phyloP scores from a whole-genome alignment of 2,888 invertebrate genomes.

The Hermodice carunculata region DNA sequence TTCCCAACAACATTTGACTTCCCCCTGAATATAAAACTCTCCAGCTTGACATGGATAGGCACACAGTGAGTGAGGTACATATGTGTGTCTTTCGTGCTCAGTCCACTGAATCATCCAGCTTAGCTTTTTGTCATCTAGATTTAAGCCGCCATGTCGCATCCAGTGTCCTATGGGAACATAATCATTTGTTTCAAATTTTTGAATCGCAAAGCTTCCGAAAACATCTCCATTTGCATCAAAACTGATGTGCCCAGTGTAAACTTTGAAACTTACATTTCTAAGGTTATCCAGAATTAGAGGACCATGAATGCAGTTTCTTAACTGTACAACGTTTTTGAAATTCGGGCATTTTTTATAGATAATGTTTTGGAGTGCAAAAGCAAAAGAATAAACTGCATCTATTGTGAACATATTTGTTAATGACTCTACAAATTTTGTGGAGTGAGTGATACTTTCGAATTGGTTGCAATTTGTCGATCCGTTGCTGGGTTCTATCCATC shows the following conservation, averaged over 20 bases:
- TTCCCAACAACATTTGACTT: slow-evolving; percentile 45
- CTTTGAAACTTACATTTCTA: slow-evolving; percentile 44
- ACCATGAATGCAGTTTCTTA: slow-evolving; percentile 41
- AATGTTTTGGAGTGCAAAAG: slow-evolving; percentile 45
- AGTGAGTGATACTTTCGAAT: too few relatives aligned
- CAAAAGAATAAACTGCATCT: slow-evolving; percentile 51
- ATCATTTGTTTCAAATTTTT: slow-evolving; percentile 37
- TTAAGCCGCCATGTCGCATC: neutral
- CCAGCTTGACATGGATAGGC: slow-evolving; percentile 39
- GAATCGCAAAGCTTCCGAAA: slow-evolving; percentile 46
- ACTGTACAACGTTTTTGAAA: slow-evolving; percentile 10
- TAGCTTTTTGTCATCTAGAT: neutral
- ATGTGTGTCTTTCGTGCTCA: neutral
- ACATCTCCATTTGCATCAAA: slow-evolving; percentile 53
- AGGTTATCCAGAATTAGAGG: slow-evolving; percentile 42
- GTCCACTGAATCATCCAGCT: neutral
- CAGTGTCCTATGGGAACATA: neutral
- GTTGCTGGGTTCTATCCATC: too few relatives aligned
- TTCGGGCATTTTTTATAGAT: slow-evolving; percentile 44
- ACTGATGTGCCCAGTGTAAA: slow-evolving; percentile 44
- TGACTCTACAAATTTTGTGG: too few relatives aligned
- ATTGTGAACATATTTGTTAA: too few relatives aligned
- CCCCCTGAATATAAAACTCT: slow-evolving; percentile 31
- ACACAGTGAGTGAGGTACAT: slow-evolving; percentile 34
- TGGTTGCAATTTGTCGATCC: too few relatives aligned